Evolutionary conservation across 2,797 vertebrate genomes (phyloP), one percentile per base, ranked within the genome.

Genomic region (Trachops cirrhosus): DNA sequence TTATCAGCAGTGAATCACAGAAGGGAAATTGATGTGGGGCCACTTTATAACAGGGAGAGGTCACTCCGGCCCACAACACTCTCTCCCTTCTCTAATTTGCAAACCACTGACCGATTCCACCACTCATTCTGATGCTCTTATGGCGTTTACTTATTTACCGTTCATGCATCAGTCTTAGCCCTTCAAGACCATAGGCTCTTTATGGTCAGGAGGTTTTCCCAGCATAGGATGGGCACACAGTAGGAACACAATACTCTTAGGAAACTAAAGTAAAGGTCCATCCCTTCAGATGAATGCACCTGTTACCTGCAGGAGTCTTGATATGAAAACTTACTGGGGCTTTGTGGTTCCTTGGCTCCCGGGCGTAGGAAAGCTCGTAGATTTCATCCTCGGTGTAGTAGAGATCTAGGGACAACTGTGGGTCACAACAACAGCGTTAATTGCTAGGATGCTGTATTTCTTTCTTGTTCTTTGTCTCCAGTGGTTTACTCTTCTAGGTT

Each of bases 341-440:
- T 98, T 98, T 99, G 96, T 99, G 99, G 98, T 99, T 99, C 97
- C 99, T 99, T 88, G 99, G 99, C 84, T 99, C 99, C 86, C 99
- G 99, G 86, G 99, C 98, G n/a, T 99, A 99, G 0, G 99, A 99
- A 89, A 99, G 99, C 97, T 99, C 99, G 70, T 99, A 99, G 97
- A 99, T 99, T 98, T 99, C 99, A 95, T 99, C 99, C 97, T 99
- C 99, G 0, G 99, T 99, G 98, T 99, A 99, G 98, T 99, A 99
- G 86, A 99, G 99, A 96, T 99, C 99, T 97, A 99, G 98, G 68
- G 99, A 99, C 93, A 99, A 97, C 99, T 99, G 98, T 52, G 98
- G 80, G 97, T 86, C 39, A 96, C 97, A 91, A 98, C 91, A 57
- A 95, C 70, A 39, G 52, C 18, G 83, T 98, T 96, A 97, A 57